Conservation (phyloP, 2,797 vertebrate genomes). For the Agapornis canus region DNA sequence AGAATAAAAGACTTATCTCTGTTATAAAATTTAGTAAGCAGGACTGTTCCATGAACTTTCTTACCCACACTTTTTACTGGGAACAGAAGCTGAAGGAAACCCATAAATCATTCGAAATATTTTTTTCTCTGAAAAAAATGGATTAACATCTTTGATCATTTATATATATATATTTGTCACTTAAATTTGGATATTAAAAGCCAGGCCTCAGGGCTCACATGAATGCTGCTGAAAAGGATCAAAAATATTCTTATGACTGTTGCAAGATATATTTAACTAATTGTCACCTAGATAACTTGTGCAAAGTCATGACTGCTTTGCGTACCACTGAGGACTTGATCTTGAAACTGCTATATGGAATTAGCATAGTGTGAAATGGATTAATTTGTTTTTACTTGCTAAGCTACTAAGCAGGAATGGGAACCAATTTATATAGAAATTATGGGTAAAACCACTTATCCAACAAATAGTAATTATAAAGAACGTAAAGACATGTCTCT, state of each 20-base stretch:
- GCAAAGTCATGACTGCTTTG: not conserved
- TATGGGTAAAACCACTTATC: not conserved
- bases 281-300: not conserved
- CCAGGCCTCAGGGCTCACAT: not conserved
- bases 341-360: not conserved
- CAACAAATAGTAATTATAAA: slow-evolving; percentile 15
- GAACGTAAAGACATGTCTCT: not conserved
- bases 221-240: not conserved
- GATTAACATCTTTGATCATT: not conserved
- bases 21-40: not conserved
- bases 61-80: not conserved
- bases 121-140: not conserved
- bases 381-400: not conserved
- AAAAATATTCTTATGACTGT: not conserved
- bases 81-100: not conserved
- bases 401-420: not conserved
- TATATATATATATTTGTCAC: not conserved
- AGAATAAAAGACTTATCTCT: not conserved
- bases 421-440: not conserved
- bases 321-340: not conserved
- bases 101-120: not conserved
- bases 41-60: not conserved
- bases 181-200: not conserved
- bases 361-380: not conserved
- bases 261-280: not conserved